phyloP scores from a whole-genome alignment of 2,888 invertebrate species.

The Drosophila paranaensis region DNA sequence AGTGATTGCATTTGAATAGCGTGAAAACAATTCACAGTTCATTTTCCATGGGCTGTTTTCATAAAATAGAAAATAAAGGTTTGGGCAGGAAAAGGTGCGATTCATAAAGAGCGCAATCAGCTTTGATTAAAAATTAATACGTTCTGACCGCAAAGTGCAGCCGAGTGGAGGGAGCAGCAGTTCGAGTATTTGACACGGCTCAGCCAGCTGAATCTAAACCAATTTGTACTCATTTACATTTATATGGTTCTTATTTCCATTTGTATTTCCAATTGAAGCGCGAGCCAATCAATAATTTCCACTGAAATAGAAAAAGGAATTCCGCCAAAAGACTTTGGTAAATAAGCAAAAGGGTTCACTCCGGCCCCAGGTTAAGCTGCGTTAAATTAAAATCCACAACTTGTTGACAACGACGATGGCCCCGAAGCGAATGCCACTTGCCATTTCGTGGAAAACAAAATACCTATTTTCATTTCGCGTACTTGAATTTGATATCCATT shows the following conservation, averaged over 20 bases:
- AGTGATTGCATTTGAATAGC: background rate
- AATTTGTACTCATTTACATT: conserved; percentile 54
- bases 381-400: conserved; percentile 36
- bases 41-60: background rate
- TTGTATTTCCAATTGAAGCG: conserved; percentile 7
- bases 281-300: conserved; percentile 48
- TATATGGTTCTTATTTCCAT: conserved; percentile 35
- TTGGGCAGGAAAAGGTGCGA: background rate
- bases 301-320: conserved; percentile 28
- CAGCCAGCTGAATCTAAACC: conserved; percentile 33
- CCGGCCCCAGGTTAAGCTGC: background rate
- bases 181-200: conserved; percentile 15
- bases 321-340: conserved; percentile 41
- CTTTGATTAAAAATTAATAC: conserved; percentile 35
- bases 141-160: conserved; percentile 7
- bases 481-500: conserved; percentile 30
- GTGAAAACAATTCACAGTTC: background rate
- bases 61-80: background rate
- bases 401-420: conserved; percentile 30
- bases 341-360: conserved; percentile 23
- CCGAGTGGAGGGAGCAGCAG: conserved; percentile 8
- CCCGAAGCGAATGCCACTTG: conserved; percentile 19
- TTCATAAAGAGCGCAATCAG: conserved; percentile 17
- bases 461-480: conserved; percentile 43
- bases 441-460: conserved; percentile 18